Percentiles rank a stretch among this genome's conserved stretches.
These are phyloP conservation scores for Machimus atricapillus DNA, from an alignment of 2,888 invertebrate genomes.

Conservation along the genomic window DNA sequence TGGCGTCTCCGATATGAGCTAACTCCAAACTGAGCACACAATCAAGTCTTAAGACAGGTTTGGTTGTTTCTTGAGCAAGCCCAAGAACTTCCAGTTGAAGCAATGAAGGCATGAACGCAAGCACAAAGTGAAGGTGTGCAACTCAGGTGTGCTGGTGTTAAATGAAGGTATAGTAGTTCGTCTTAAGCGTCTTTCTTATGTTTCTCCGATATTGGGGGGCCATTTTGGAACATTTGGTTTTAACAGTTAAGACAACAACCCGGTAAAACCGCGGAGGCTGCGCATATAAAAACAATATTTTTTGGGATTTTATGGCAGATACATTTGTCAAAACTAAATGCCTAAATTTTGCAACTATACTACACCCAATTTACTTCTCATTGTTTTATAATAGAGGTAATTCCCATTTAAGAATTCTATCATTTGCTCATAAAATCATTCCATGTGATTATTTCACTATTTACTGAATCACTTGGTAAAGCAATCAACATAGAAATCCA, in stretches of 20 bases:
- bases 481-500: neutral
- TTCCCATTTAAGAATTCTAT: neutral
- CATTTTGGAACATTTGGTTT: neutral
- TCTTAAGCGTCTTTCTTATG: neutral
- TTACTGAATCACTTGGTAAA: neutral
- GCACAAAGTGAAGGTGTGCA: neutral
- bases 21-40: slow-evolving; percentile 41
- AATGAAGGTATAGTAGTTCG: neutral
- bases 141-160: neutral
- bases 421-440: neutral
- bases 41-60: slow-evolving; percentile 35
- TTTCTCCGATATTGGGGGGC: neutral
- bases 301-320: neutral
- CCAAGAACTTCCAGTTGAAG: slow-evolving; percentile 5
- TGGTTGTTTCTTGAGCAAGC: slow-evolving; percentile 14
- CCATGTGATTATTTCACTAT: neutral
- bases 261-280: neutral
- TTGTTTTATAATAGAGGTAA: neutral
- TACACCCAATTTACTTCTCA: neutral
- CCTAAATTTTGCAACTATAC: neutral
- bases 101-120: neutral
- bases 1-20: slow-evolving; percentile 41
- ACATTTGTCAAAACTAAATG: neutral
- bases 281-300: neutral
- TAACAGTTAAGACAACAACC: neutral